Percentiles rank a stretch among this genome's conserved stretches.
phyloP scores from a whole-genome alignment of 2,888 invertebrate genomes.

The Anagyrus pseudococci region DNA sequence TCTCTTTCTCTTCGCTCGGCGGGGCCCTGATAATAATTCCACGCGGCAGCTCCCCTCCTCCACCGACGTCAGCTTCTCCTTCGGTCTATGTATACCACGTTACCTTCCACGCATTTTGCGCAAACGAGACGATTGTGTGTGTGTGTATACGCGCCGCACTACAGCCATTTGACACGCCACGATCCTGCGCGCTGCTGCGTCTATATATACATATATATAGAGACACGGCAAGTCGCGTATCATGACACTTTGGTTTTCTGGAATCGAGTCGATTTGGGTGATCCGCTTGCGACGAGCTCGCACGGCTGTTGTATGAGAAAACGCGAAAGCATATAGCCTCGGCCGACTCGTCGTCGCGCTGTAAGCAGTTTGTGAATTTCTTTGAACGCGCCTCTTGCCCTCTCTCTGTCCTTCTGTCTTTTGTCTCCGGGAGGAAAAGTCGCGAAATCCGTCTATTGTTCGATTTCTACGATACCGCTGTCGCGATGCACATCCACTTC shows the following conservation, averaged over 20 bases:
- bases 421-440: too few relatives aligned
- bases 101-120: constrained; percentile 34
- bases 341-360: too few relatives aligned
- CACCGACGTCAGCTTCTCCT: too few relatives aligned
- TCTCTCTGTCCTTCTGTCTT: too few relatives aligned
- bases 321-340: not conserved
- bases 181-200: not conserved
- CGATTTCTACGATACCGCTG: too few relatives aligned
- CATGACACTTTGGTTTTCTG: constrained; percentile 27
- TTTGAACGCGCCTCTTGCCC: not conserved
- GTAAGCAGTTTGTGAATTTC: not conserved
- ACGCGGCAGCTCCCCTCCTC: too few relatives aligned
- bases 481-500: too few relatives aligned
- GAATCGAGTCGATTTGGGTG: constrained; percentile 13
- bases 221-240: constrained; percentile 1
- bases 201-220: not conserved
- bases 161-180: constrained; percentile 10
- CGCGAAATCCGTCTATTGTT: too few relatives aligned
- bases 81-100: too few relatives aligned
- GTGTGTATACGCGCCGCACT: not conserved
- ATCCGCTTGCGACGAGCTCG: not conserved
- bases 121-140: constrained; percentile 9
- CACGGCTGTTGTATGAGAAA: not conserved
- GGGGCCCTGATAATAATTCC: too few relatives aligned
- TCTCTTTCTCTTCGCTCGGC: not conserved